Conservation (phyloP, 2,113 vertebrate species). For the Centropus unirufus region DNA sequence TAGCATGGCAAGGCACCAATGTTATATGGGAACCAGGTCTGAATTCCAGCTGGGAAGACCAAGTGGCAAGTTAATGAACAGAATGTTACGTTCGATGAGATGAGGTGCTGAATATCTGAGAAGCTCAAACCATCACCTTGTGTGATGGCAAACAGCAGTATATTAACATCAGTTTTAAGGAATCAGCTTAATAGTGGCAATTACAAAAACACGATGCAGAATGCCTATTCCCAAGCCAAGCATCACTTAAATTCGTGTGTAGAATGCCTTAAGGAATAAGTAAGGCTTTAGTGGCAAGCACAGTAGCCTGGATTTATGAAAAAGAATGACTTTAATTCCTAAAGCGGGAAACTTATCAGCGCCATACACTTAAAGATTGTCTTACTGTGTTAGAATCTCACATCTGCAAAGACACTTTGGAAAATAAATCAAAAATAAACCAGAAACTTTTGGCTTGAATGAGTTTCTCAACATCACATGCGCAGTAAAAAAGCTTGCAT, state of each 20-base stretch:
- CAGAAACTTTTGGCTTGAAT: neutral
- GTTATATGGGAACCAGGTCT: neutral
- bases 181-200: neutral
- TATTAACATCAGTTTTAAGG: neutral
- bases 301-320: neutral
- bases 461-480: neutral
- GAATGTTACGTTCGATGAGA: neutral
- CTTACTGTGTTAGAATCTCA: neutral
- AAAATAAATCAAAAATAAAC: conserved; percentile 16
- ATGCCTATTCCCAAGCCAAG: neutral
- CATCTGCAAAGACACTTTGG: neutral
- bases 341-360: neutral
- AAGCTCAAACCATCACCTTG: neutral
- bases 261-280: neutral
- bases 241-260: neutral
- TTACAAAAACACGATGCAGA: neutral
- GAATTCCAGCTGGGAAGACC: neutral
- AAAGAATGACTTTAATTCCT: neutral
- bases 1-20: neutral
- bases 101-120: neutral
- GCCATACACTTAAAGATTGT: neutral
- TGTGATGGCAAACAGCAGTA: neutral
- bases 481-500: neutral
- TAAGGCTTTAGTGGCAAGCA: neutral
- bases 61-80: neutral